Base-by-base conservation (phyloP, 2,888 invertebrate genomes). In the Lasioglossum pauxillum region DNA sequence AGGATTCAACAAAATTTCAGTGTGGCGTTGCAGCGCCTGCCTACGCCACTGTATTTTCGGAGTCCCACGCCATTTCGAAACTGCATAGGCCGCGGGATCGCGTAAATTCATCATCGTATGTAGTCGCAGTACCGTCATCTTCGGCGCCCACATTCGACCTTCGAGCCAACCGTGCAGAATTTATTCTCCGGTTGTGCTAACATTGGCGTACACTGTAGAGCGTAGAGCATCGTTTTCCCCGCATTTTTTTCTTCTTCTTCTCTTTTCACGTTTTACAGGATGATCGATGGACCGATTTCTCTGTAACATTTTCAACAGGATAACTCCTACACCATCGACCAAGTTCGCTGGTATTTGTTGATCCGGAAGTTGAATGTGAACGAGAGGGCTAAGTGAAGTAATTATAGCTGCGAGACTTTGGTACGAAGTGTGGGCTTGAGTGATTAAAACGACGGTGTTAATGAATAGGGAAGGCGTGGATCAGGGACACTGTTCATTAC, bases 141-240 rank as follows among this genome's bases (percentile, higher is more conserved):
- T 72, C 23, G 27, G 60, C 86, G 87, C 87, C 87, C 80, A 87
- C 87, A 82, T 75, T 35, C 44, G 78, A 86, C 83, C 87, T 86
- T 87, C 87, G 82, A n/a, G 78, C 31, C 73, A 35, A 78, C 84
- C 75, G 49, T 67, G 87, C 77, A 80, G 76, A 82, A 85, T 86
- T 78, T 57, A 57, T 86, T 85, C 85, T 46, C 72, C 27, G 69
- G 57, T 57, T 60, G 46, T 19, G 64, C 67, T 38, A 49, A 73
- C 84, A 84, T 72, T 73, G 64, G 78, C 75, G 79, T 76, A 5
- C 5, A 35, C 5, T 35, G 35, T 5, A 5, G 35, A 35, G 35
- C 5, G 35, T 3, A 60, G 31, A 23, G 12, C 38, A n/a, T 14
- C 27, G 19, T 14, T 5, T 14, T 74, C 74, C 46, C 76, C 44